Base-by-base conservation (phyloP, 2,888 invertebrate species). In the Campoplex capitator region DNA sequence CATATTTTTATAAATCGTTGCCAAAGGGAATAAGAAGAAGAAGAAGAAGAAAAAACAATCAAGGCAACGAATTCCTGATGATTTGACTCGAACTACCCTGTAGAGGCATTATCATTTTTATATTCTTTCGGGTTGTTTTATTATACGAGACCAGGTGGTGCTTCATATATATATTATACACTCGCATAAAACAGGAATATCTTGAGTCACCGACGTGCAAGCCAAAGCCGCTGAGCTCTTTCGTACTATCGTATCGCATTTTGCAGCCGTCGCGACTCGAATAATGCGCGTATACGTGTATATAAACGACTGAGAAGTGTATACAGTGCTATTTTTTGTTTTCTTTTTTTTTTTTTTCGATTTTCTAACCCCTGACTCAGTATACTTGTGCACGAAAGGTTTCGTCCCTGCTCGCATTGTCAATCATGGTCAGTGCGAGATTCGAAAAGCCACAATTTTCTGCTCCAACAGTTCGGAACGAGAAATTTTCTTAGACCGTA, bases 161-260 rank as follows among this genome's bases (percentile, higher is more conserved):
- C 73, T 80, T 82, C 23, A 35, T 38, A 48, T 56, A 54, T 54
- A 56, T 82, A 23, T 38, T 38, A 51, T 32, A 68, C n/a, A 68
- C 4, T 28, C 18, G 76, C 16, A 68, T 54, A 38, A n/a, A 51
- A 48, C 16, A 70, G 75, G n/a, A 45, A 83, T 86, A 86, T 71
- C 79, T 83, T 76, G 65, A 71, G 70, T 79, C 54, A 58, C 51
- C 38, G 70, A 62, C 23, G 48, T 13, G 78, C 68, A 42, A 54
- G 74, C 68, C 56, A 83, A 65, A 65, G 58, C 38, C 16, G 48
- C 70, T 82, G 74, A 71, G 67, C 83, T 75, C 56, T 18, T 79
- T 56, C 45, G 83, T 83, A 83, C 83, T 86, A 83, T 83, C 86
- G 79, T 83, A 79, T 86, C 86, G 83, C 79, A 18, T 79, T 79